These are phyloP conservation scores for Rousettus leschenaultii DNA, from an alignment of 2,113 vertebrate genomes.

Conservation along the genomic window DNA sequence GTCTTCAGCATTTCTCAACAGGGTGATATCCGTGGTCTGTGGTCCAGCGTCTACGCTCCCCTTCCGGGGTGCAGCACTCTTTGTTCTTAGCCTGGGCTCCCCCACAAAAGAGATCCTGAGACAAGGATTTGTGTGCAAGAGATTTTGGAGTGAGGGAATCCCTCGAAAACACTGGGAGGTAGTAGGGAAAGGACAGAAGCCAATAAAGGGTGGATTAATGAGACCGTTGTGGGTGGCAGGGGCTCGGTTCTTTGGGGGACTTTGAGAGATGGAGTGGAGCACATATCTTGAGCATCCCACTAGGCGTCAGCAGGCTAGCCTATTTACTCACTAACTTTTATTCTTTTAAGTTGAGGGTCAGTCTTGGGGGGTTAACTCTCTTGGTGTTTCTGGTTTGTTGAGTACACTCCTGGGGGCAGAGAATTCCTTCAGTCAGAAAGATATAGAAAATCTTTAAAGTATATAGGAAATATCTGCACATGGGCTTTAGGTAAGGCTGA, in stretches of 20 bases:
- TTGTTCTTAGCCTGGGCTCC: not conserved
- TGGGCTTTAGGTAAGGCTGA: not conserved
- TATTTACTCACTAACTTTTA: not conserved
- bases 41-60: too few relatives aligned
- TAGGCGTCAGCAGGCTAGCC: not conserved
- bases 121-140: not conserved
- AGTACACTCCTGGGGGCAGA: not conserved
- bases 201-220: not conserved
- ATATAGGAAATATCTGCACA: not conserved
- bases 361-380: not conserved
- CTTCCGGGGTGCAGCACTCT: rapidly evolving
- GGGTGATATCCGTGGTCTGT: not conserved
- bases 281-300: not conserved
- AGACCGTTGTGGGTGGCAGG: not conserved
- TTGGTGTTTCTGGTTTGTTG: not conserved
- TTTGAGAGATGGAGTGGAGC: not conserved
- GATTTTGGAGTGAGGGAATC: rapidly evolving
- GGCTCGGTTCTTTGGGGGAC: not conserved
- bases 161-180: not conserved
- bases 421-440: not conserved
- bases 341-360: not conserved
- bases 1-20: not conserved
- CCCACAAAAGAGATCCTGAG: not conserved
- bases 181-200: not conserved
- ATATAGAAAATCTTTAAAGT: not conserved